phyloP scores from a whole-genome alignment of 2,888 invertebrate genomes.

The Parnassius mnemosyne region DNA sequence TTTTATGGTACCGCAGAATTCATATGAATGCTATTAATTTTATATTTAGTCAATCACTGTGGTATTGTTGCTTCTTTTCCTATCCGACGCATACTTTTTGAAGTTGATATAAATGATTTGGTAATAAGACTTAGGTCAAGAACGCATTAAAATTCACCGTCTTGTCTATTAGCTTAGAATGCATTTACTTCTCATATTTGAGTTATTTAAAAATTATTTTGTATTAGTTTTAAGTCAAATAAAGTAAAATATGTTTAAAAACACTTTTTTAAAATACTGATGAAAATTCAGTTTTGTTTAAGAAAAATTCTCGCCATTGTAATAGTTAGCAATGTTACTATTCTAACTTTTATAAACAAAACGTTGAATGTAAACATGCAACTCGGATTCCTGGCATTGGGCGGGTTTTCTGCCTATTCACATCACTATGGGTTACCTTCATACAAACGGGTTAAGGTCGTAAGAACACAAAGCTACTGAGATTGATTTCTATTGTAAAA shows the following conservation, averaged over 20 bases:
- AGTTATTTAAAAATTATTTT: no score
- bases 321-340: background rate
- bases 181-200: no score
- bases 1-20: background rate
- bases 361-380: slow-evolving; percentile 36
- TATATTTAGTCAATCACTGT: background rate
- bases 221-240: no score
- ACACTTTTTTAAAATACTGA: no score
- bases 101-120: background rate
- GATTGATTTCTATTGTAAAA: slow-evolving; percentile 27
- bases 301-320: background rate
- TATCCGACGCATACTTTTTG: no score
- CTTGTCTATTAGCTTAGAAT: no score
- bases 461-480: slow-evolving; percentile 37
- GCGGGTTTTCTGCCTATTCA: slow-evolving; percentile 72
- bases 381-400: slow-evolving; percentile 64
- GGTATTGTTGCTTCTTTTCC: no score
- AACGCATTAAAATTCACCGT: background rate
- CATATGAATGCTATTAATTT: background rate
- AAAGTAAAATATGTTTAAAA: no score
- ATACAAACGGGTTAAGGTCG: slow-evolving; percentile 73
- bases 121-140: background rate
- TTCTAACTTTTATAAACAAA: slow-evolving; percentile 30
- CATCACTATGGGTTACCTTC: slow-evolving; percentile 73
- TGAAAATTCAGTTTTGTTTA: no score